Evolutionary conservation across 2,888 invertebrate species (phyloP), one percentile per base, ranked within the genome.

Genomic region (Drosophila longiperda): DNA sequence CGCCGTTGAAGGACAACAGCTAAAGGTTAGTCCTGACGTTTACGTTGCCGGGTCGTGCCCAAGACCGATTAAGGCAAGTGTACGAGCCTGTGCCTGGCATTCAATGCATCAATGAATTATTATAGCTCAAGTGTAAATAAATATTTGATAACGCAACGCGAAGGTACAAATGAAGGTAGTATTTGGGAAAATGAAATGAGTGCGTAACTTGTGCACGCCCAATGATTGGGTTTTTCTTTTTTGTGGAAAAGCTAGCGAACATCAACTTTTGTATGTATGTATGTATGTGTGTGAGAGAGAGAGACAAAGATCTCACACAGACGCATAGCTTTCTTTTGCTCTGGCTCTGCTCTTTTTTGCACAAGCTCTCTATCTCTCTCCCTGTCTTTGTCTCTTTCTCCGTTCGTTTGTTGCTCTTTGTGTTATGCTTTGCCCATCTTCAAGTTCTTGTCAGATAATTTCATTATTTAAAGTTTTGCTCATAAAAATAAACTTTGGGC

Each of bases 1-100:
- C 82, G 78, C 86, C 82, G 78, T 80, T 86, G 88, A 86, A 87
- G 86, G 86, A 87, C 86, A 83, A 73, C 81, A 78, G 86, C 67
- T 82, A 86, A 88, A 87, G 88, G 86, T 86, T 86, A 86, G 86
- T 87, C 88, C 79, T 88, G 86, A 87, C 86, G 86, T 88, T 88
- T 78, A 86, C 80, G 83, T 86, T 82, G 86, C 86, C 86, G 86
- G 86, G 88, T 84, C 76, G 77, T 78, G 81, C 80, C 72, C 75
- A 53, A 70, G 67, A 73, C 69, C 82, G 75, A 72, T 79, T 75
- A 71, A 23, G 23, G 59, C 80, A 61, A 72, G 71, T 67, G 75
- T 75, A 71, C 84, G 73, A 82, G 87, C 80, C 84, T 70, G 85
- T 85, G 85, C 82, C 82, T 78, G 85, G 85, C 74, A 66, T 73